Evolutionary conservation across 2,797 vertebrate species (phyloP), one percentile per base, ranked within the genome.

Genomic region (Hoplostethus atlanticus): DNA sequence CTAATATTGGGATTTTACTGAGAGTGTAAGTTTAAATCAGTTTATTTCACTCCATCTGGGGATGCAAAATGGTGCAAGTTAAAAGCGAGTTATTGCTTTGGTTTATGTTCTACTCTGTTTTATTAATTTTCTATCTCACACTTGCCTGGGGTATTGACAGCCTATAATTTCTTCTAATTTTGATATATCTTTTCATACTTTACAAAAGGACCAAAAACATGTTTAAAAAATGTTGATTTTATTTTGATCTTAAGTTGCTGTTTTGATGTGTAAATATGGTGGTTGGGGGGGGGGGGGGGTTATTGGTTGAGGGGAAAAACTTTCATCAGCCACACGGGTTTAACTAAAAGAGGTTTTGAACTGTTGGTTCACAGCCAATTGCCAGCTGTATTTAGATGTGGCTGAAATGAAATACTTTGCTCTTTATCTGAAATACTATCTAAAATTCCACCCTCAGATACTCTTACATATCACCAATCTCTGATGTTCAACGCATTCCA

Each of bases 201-300:
- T 47, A 80, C 61, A 68, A 80, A 85, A 55, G 42, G 16, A 38
- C 50, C 61, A 64, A 4, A 25, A 68, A 58, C 68, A 73, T 7
- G 3, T 1, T n/a, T n/a, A 6, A 7, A 72, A 66, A 2, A 42
- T 31, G 57, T 16, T 46, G 72, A 54, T 74, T 68, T 73, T 42
- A 69, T 28, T 69, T 80, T 69, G 38, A 78, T 79, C 31, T 52
- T 17, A 58, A 25, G 68, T 59, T 68, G 40, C 51, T 57, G 57
- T 64, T 74, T 73, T 76, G 60, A 81, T 82, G 79, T 79, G 62
- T 70, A 75, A 87, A 83, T 79, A 58, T n/a, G 58, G 50, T 47
- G 3, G 11, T 2, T 28, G 28, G 28, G 34, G 63, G n/a, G n/a
- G n/a, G 1, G 28, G 28, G 34, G 64, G 53, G 47, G 78, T 64